A percentile compares a stretch with the other conserved stretches of the same genome.
phyloP scores from a whole-genome alignment of 30 jellyfish, hydroid and myxozoan genomes.

The Hydra vulgaris region DNA sequence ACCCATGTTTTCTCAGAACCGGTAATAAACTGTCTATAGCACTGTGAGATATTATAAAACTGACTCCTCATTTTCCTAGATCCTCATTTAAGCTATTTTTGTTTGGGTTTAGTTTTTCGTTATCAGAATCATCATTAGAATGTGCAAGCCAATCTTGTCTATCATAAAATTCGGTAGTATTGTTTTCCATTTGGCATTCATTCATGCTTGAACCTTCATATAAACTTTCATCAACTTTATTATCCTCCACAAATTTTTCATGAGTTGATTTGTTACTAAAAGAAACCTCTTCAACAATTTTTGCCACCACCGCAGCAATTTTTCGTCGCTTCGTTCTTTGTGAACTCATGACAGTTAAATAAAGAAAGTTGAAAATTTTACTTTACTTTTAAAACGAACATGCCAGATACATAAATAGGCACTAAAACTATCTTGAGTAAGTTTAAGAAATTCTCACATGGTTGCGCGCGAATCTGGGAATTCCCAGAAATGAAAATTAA shows the following conservation, averaged over 20 bases:
- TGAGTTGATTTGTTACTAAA: too few species aligned
- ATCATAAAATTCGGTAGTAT: neutral
- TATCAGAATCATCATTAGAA: neutral
- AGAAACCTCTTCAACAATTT: too few species aligned
- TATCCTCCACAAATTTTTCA: neutral
- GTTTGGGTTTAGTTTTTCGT: neutral
- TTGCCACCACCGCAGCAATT: neutral
- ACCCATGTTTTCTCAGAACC: neutral
- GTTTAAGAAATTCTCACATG: too few species aligned
- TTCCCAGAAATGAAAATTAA: neutral
- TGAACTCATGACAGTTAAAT: neutral
- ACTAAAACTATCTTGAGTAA: neutral
- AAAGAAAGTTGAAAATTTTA: neutral
- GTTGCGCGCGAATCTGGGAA: neutral
- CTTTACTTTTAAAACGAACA: neutral
- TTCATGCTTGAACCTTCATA: neutral
- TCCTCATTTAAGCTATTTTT: neutral
- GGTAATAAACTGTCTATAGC: neutral
- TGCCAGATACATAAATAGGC: neutral
- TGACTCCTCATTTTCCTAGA: neutral
- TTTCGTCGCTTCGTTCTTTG: neutral
- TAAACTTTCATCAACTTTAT: neutral
- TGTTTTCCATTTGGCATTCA: neutral
- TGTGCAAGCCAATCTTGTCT: neutral
- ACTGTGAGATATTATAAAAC: neutral